Evolutionary conservation across 2,113 vertebrate species (phyloP).

Genomic region (Platichthys stellatus): DNA sequence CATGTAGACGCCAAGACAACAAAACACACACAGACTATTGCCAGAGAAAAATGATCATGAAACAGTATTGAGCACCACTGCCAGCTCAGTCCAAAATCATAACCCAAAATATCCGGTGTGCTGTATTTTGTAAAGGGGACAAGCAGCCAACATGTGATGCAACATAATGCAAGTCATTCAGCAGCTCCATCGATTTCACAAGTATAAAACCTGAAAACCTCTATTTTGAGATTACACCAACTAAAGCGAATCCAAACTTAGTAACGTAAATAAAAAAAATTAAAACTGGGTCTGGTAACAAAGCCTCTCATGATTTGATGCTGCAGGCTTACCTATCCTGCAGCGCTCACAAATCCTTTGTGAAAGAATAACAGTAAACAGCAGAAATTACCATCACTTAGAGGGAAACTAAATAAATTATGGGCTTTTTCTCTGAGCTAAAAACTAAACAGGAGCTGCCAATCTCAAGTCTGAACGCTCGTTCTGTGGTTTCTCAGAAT

Average conservation of each 20-base stretch:
- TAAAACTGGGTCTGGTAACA: background rate
- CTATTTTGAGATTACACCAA: background rate
- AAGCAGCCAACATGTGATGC: background rate
- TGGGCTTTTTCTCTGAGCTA: background rate
- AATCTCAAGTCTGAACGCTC: background rate
- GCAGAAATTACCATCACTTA: background rate
- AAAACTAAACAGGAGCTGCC: background rate
- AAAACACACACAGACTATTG: background rate
- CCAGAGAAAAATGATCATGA: background rate
- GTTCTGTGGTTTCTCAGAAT: background rate
- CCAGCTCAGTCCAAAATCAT: background rate
- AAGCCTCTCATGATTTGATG: background rate
- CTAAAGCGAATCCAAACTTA: background rate
- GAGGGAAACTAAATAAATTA: background rate
- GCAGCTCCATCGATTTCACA: slow-evolving; percentile 4
- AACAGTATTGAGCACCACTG: background rate
- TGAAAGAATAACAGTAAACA: background rate
- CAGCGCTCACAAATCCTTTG: background rate
- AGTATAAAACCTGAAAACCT: background rate
- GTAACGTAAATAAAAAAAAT: background rate
- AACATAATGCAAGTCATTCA: slow-evolving; percentile 4
- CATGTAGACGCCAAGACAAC: background rate
- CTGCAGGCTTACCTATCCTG: background rate
- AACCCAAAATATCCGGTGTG: background rate
- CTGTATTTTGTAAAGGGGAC: slow-evolving; percentile 9